A percentile compares a stretch with the other conserved stretches of the same genome.
These are phyloP conservation scores for Rhyacichthys aspro DNA, from an alignment of 2,797 vertebrate species.

Conservation along the genomic window DNA sequence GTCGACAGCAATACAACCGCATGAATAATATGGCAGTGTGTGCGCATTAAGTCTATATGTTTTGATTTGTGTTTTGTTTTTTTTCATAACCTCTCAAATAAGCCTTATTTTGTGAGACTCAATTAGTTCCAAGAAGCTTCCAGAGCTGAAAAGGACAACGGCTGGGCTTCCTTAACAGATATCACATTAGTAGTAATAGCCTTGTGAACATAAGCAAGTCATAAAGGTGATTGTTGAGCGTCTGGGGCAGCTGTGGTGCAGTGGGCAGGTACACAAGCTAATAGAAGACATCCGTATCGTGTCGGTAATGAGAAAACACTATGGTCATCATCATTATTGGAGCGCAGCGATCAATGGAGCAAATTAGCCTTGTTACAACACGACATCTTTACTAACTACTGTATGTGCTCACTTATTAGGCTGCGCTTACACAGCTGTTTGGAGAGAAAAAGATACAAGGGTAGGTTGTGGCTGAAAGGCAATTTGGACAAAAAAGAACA, in stretches of 20 bases:
- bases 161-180: constrained; percentile 41
- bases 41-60: too few species aligned
- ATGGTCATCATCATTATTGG: constrained; percentile 48
- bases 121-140: constrained; percentile 45
- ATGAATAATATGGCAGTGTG: neutral
- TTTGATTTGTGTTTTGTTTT: constrained; percentile 17
- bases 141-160: constrained; percentile 37
- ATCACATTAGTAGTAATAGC: constrained; percentile 60
- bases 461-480: constrained; percentile 14
- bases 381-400: constrained; percentile 37
- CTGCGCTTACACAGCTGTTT: constrained; percentile 2
- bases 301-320: constrained; percentile 64
- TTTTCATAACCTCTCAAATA: constrained; percentile 5
- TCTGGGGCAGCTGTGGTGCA: constrained; percentile 24
- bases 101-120: constrained; percentile 32
- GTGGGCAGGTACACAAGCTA: constrained; percentile 12
- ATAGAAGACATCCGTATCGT: constrained; percentile 44
- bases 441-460: neutral
- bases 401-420: constrained; percentile 36
- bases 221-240: constrained; percentile 54
- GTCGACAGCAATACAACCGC: neutral
- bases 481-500: constrained; percentile 11
- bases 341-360: constrained; percentile 57
- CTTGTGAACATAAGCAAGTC: constrained; percentile 55
- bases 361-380: constrained; percentile 50